Percentiles rank a stretch among this genome's conserved stretches.
Conservation (phyloP, 2,888 invertebrate genomes). For the Patella caerulea region DNA sequence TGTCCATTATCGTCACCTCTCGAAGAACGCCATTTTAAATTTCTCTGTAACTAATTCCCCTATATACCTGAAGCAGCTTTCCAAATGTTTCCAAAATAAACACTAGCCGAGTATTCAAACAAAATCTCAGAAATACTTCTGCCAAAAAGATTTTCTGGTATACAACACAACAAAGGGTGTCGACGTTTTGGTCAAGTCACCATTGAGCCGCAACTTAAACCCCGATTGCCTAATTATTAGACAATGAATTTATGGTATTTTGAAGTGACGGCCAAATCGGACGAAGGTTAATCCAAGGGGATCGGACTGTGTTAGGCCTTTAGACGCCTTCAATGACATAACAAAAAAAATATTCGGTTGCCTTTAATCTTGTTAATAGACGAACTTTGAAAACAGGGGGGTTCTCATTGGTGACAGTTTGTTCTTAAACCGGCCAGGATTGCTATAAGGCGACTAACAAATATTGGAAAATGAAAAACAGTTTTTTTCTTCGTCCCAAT, state of each 20-base stretch:
- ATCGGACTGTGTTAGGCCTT: too few species aligned
- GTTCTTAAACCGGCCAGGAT: too few species aligned
- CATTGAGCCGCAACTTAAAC: background rate
- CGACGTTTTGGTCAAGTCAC: background rate
- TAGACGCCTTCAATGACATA: too few species aligned
- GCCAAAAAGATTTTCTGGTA: slow-evolving; percentile 9
- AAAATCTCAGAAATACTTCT: background rate
- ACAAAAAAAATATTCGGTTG: too few species aligned
- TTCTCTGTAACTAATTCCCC: background rate
- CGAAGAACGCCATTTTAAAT: too few species aligned
- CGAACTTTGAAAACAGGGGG: too few species aligned
- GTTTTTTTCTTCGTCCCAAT: too few species aligned
- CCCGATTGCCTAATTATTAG: slow-evolving; percentile 7
- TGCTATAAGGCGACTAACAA: too few species aligned
- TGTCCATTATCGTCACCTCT: too few species aligned
- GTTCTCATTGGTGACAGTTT: too few species aligned
- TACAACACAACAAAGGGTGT: background rate
- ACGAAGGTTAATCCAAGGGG: background rate
- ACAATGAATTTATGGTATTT: background rate
- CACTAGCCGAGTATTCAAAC: background rate
- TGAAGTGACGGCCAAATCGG: background rate
- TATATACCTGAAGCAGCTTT: background rate
- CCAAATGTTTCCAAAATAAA: background rate
- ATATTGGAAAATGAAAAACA: too few species aligned
- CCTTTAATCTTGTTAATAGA: too few species aligned